These are phyloP conservation scores for Peucedramus taeniatus DNA, from an alignment of 2,113 vertebrate species.

Conservation along the genomic window DNA sequence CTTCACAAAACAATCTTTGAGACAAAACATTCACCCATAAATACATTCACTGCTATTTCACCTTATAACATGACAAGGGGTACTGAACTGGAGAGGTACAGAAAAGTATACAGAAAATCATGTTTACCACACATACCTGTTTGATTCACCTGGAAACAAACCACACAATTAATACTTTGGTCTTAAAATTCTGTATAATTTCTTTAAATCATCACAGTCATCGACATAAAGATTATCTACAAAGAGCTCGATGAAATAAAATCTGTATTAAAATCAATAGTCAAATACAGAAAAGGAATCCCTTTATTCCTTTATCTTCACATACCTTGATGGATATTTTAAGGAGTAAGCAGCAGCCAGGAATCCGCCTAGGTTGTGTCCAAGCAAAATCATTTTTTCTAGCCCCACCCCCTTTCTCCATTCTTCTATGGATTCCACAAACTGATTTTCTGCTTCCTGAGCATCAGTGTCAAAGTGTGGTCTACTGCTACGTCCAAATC, in stretches of 20 bases:
- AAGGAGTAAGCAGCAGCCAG: constrained; percentile 88
- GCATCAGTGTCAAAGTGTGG: constrained; percentile 83
- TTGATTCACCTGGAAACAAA: background rate
- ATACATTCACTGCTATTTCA: background rate
- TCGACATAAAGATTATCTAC: background rate
- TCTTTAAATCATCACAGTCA: background rate
- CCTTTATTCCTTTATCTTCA: background rate
- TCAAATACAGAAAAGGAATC: background rate
- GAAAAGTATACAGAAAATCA: background rate
- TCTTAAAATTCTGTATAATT: background rate
- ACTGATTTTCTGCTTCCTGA: constrained; percentile 85
- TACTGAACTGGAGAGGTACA: background rate
- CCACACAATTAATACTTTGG: background rate
- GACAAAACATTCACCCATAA: background rate
- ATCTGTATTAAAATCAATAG: background rate
- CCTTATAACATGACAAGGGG: background rate
- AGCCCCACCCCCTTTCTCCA: constrained; percentile 85
- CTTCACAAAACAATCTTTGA: background rate
- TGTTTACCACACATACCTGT: background rate
- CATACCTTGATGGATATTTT: constrained; percentile 86
- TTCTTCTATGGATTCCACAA: constrained; percentile 92
- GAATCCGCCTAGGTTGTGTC: constrained; percentile 94
- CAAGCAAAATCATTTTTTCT: constrained; percentile 88
- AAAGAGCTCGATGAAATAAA: background rate
- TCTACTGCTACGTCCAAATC: constrained; percentile 93